Evolutionary conservation across 2,113 vertebrate genomes (phyloP), one percentile per base, ranked within the genome.

Genomic region (Tragelaphus scriptus): DNA sequence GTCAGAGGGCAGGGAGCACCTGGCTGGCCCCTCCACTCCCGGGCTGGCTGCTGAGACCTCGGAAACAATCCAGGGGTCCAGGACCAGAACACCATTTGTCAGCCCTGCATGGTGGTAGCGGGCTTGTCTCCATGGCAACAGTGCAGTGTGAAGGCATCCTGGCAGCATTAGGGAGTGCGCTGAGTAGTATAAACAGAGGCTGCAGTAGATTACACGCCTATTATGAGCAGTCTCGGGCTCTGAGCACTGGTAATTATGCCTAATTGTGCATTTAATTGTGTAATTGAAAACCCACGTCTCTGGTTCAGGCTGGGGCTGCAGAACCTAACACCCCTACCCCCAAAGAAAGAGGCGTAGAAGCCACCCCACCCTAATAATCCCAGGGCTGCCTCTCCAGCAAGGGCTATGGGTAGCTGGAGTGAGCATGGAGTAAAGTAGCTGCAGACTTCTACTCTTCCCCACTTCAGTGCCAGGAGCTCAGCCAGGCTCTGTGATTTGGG

Each of bases 181-280:
- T 3, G 98, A 98, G 98, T 98, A 98, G 98, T 88, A 98, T 98
- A 99, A 99, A 99, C 99, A 99, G 98, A 82, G 98, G 98, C 99
- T 98, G 99, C 98, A 98, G 98, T 98, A 98, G 99, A 99, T 99
- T 99, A 99, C 98, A 96, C 90, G 98, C 99, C 99, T 98, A 99
- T 99, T 99, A 99, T 79, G 96, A 99, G 58, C 98, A 98, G 98
- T 98, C 98, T 96, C 96, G 85, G 98, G 98, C 99, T 98, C 98
- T 94, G 98, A 99, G 98, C 98, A 96, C 98, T 98, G 98, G 98
- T 99, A 99, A 99, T 99, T 99, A 99, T 93, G 98, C 96, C 98
- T 99, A 99, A 99, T 99, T 99, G 99, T 98, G 98, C 99, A 99
- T 99, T 99, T 99, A 99, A 99, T 99, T 99, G 99, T 98, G 98